Evolutionary conservation across 1,140 invertebrate species (phyloP), one percentile per base, ranked within the genome.

Genomic region (Drosophila asahinai): DNA sequence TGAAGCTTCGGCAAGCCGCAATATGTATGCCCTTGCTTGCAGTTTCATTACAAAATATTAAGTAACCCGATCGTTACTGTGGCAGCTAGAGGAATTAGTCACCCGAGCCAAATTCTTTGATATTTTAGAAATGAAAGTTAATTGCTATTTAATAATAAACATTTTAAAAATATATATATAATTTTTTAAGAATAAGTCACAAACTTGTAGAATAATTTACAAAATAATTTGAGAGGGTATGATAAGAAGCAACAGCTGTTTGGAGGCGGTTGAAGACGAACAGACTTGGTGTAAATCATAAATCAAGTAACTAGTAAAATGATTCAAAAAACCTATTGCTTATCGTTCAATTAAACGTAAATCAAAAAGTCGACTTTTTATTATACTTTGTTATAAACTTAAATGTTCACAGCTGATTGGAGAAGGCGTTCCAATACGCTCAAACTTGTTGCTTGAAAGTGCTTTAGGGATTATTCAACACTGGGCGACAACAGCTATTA

Each of bases 191-290:
- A n/a, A 12, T 3, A 12, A 0, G 3, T 12, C 3, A 19, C 3
- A 36, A 54, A 8, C 17, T 1, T 9, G 5, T 8, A 12, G 3
- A 8, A 14, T 1, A 52, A 3, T 17, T 15, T 0, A 8, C 17
- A 15, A 2, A 15, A 22, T 17, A 15, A 0, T 55, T 0, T 5
- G 17, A 15, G 38, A 55, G 52, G 33, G 52, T 55, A 38, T 38
- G 0, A 15, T 14, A 80, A 75, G 38, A 68, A 33, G 45, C 42
- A 51, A 42, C 77, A 78, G 65, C 76, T 77, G 76, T 42, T 47
- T 22, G 17, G 15, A 12, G 75, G 43, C 5, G 40, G 30, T 15
- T 55, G 14, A 25, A 1, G 6, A 72, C 66, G 68, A 5, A 40
- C 40, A 72, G 36, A 49, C 68, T 17, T 55, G 11, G 12, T 8